Evolutionary conservation across 2,888 invertebrate species (phyloP), one percentile per base, ranked within the genome.

Genomic region (Agonopterix heracliana): DNA sequence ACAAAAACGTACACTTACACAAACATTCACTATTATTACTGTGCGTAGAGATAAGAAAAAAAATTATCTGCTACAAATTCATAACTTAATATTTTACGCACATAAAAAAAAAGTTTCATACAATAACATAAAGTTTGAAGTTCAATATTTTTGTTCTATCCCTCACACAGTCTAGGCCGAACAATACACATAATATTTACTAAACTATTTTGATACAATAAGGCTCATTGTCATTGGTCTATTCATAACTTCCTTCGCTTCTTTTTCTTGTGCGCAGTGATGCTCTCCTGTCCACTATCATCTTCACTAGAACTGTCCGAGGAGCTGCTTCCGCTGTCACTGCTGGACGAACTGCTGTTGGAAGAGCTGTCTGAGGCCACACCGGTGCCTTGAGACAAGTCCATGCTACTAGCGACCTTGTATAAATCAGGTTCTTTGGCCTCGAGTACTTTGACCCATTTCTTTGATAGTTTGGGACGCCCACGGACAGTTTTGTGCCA

Each of bases 401-500:
- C 98, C 64, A 98, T 94, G 64, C 90, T 89, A 64, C 95, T 95
- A 3, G 97, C 96, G 46, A 96, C 75, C 61, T 91, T 90, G 38
- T 94, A 95, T 53, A 97, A 78, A 34, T 95, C 93, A 2, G 95
- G 93, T 59, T 96, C 94, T 69, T 94, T 93, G 58, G 91, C 90
- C 55, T 90, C 90, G 45, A 93, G 78, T 40, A 91, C 89, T 71
- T 91, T 92, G 50, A 96, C 88, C 98, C 98, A 98, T 75, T 98
- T 98, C 54, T 93, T 93, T 4, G 98, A 98, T 36, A 99, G 89
- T 81, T 99, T 99, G 3, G 99, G 99, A 34, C 99, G 90, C 3
- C 98, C 98, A 41, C 98, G 92, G 2, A 96, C 95, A 7, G 98
- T 98, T 87, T 99, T 98, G 78, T 98, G 98, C 98, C 98, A 99